Evolutionary conservation across 1,140 invertebrate species (phyloP).

Genomic region (Drosophila neocordata): DNA sequence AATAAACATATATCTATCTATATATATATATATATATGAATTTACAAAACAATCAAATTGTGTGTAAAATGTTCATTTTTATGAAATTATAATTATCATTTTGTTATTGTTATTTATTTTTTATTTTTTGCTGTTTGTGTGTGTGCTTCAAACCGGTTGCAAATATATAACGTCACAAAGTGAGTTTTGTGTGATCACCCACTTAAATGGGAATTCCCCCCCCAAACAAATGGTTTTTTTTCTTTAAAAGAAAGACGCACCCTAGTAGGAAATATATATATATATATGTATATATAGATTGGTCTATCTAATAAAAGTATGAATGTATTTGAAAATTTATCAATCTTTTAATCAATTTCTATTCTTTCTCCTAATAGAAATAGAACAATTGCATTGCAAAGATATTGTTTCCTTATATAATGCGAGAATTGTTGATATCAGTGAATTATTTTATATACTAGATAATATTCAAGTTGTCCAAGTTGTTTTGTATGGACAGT

Average conservation of each 20-base stretch:
- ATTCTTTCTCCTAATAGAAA: too few species aligned
- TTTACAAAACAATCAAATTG: conserved; percentile 15
- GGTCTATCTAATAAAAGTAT: too few species aligned
- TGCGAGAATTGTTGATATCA: too few species aligned
- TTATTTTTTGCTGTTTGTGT: neutral
- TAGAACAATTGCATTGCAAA: too few species aligned
- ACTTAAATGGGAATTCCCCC: conserved; percentile 4
- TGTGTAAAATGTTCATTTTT: conserved; percentile 35
- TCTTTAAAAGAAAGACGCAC: neutral
- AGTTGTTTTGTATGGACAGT: too few species aligned
- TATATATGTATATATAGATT: too few species aligned
- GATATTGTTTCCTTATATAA: too few species aligned
- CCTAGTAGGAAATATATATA: too few species aligned
- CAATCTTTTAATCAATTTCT: too few species aligned
- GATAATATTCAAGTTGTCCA: too few species aligned
- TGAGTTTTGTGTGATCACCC: conserved; percentile 14
- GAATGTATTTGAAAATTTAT: too few species aligned
- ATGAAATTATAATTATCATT: conserved; percentile 35
- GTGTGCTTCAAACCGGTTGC: conserved; percentile 12
- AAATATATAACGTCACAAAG: conserved; percentile 6
- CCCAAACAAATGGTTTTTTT: neutral
- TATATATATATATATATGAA: neutral
- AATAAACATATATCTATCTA: neutral
- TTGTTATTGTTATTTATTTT: neutral
- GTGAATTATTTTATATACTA: too few species aligned